Evolutionary conservation across 2,113 vertebrate genomes (phyloP).

Genomic region (Steatornis caripensis): DNA sequence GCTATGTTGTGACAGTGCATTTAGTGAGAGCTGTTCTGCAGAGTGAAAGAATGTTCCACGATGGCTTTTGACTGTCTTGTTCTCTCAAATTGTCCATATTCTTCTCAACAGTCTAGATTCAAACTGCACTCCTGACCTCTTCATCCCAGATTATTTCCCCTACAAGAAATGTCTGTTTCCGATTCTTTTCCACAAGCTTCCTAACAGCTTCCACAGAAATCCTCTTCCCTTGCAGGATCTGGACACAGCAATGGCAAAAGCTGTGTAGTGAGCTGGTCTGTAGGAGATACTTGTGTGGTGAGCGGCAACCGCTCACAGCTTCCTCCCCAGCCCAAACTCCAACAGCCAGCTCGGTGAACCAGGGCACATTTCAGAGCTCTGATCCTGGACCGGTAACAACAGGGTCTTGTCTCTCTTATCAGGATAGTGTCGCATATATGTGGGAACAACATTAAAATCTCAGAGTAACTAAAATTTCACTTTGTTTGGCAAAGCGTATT

Average conservation of each 20-base stretch:
- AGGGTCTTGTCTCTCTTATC: not conserved
- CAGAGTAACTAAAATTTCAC: not conserved
- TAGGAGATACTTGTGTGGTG: not conserved
- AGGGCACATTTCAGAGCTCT: not conserved
- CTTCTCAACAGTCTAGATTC: not conserved
- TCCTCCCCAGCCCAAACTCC: not conserved
- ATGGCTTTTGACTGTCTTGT: not conserved
- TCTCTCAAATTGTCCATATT: not conserved
- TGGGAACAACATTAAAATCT: not conserved
- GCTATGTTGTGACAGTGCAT: not conserved
- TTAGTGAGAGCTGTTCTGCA: not conserved
- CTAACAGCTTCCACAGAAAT: constrained; percentile 1
- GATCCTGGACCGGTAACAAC: not conserved
- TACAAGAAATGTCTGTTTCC: not conserved
- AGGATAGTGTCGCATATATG: not conserved
- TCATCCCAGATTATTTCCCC: not conserved
- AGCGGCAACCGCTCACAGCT: not conserved
- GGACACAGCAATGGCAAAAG: not conserved
- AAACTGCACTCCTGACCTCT: not conserved
- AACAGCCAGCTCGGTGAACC: not conserved
- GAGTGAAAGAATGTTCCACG: not conserved
- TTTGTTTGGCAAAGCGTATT: not conserved
- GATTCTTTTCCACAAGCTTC: not conserved
- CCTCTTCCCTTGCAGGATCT: not conserved
- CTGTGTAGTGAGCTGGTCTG: not conserved